Base-by-base conservation (phyloP, 2,113 vertebrate genomes). In the Kobus ellipsiprymnus region DNA sequence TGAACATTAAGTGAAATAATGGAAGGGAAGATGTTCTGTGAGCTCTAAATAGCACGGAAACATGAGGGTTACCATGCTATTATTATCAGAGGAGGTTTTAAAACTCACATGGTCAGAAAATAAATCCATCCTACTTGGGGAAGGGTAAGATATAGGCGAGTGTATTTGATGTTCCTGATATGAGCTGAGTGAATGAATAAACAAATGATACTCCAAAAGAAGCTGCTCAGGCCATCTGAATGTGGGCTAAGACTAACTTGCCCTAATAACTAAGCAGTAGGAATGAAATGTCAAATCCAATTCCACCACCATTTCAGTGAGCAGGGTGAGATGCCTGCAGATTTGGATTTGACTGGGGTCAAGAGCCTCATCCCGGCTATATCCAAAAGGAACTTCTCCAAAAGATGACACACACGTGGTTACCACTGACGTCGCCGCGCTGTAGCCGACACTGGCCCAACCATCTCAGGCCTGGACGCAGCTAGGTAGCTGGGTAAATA, bases 331-430 rank as follows among this genome's bases (percentile, higher is more conserved):
- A 94, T 0, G 1, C 30, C n/a, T 82, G 25, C 92, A 87, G 77
- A 54, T 6, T 9, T 14, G 3, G 84, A 33, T 9, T 2, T 57
- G 44, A 81, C 57, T 6, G 2, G 0, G 6, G n/a, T 17, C 40
- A 7, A 21, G 46, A 46, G 14, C 6, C 5, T 52, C 4, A 33
- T 25, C 52, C 36, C 7, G 25, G 33, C n/a, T 25, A 44, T 27
- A 44, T 27, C 57, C 13, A 12, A 78, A 46, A 33, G 11, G 44
- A 89, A 59, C 19, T 13, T 57, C 44, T 64, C 64, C 15, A n/a
- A 77, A 64, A 78, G 27, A 25, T 0, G 27, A 40, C 27, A 48
- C 71, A 81, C 16, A 52, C 6, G 6, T n/a, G 1, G 2, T 78
- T 59, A 33, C 93, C 60, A 6, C 84, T 8, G 10, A 93, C 84